Evolutionary conservation across 2,113 vertebrate species (phyloP), one percentile per base, ranked within the genome.

Genomic region (Siphamia tubifer): DNA sequence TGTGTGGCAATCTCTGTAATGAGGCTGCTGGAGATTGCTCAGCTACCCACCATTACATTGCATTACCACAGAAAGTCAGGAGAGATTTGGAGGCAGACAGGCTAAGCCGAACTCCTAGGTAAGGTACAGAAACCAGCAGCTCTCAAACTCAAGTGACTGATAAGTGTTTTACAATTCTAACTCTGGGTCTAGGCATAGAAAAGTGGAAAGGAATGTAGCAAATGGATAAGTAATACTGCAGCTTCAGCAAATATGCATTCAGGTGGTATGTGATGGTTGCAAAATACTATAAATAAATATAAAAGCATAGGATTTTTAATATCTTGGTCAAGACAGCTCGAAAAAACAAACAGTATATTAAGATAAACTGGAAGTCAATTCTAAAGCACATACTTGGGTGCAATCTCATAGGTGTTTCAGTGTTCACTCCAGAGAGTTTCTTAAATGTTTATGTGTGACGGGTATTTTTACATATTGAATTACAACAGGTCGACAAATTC

Each of bases 1-100:
- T 40, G 56, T 63, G 64, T 69, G 54, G 36, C 52, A 83, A 38
- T 56, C 47, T 67, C 20, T 62, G 49, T 71, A 49, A 61, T 54
- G 40, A 80, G 44, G 48, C 55, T 62, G 62, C 60, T 71, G 55
- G 45, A 83, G 68, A 71, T 79, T 45, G 34, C 52, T 56, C 47
- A 68, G 53, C 54, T 48, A 48, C 49, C 45, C 12, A 44, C 49
- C 36, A 61, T 63, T 60, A 53, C 47, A 53, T 54, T 48, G 31
- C 65, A 79, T 74, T 70, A 71, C 52, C 44, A 23, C 65, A 31
- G 70, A 58, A 44, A 45, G 76, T 69, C 70, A 52, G 55, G 25
- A 43, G 51, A 55, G 73, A 68, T 71, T 77, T 68, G 42, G 19
- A 48, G 28, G 38, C 54, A 57, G 61, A 66, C 48, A 77, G 51